These are phyloP conservation scores for Anguilla marmorata DNA, from an alignment of 2,797 vertebrate species.

Conservation along the genomic window DNA sequence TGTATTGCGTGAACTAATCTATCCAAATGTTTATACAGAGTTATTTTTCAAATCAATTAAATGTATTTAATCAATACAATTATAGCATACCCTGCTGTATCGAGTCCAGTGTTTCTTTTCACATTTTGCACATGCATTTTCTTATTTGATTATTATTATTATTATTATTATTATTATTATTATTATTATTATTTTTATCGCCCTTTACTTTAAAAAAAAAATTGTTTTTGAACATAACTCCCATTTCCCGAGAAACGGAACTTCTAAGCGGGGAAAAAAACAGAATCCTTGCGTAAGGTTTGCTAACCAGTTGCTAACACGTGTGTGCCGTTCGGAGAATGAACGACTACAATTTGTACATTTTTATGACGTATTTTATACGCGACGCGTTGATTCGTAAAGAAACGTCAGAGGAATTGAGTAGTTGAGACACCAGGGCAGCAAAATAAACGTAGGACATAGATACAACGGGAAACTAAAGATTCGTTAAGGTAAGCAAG, in stretches of 20 bases:
- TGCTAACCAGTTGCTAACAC: no score
- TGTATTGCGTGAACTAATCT: conserved; percentile 62
- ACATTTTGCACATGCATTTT: neutral
- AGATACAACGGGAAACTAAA: neutral
- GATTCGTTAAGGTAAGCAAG: neutral
- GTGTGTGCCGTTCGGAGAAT: no score
- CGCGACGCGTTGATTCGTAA: neutral
- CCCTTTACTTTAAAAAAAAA: no score
- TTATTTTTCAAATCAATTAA: conserved; percentile 36
- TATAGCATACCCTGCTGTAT: neutral
- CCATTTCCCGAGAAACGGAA: neutral
- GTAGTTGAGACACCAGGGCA: neutral
- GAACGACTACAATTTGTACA: conserved; percentile 29
- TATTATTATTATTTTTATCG: no score
- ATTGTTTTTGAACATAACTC: neutral
- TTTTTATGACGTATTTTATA: conserved; percentile 32
- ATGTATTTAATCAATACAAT: conserved; percentile 3
- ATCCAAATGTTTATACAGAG: conserved; percentile 67
- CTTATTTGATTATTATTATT: neutral
- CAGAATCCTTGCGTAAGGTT: neutral
- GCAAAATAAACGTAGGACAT: neutral
- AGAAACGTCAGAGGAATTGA: neutral
- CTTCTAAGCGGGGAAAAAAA: neutral
- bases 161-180: neutral
- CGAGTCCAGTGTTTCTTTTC: neutral